These are phyloP conservation scores for Polymixis lichenea DNA, from an alignment of 2,888 invertebrate genomes.

Conservation along the genomic window DNA sequence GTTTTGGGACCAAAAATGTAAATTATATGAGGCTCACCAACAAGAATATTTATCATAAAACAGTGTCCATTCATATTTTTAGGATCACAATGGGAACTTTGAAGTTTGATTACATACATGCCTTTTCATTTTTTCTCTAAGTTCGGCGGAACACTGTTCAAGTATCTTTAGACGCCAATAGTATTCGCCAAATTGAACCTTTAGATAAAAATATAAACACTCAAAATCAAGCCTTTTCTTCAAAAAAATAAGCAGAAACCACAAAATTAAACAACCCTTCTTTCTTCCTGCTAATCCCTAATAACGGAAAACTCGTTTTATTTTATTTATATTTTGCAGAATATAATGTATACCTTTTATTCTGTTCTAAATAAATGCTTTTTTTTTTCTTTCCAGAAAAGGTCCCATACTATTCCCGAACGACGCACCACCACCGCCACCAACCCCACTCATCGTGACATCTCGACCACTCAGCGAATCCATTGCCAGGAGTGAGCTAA, in stretches of 20 bases:
- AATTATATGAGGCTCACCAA: background rate
- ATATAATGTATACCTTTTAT: background rate
- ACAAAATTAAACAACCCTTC: background rate
- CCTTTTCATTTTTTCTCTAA: background rate
- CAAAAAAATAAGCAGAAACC: background rate
- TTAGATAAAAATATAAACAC: too few species aligned
- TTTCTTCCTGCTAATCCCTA: background rate
- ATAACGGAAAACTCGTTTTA: background rate
- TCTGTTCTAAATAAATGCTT: background rate
- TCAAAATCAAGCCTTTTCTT: background rate
- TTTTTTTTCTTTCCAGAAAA: conserved; percentile 75
- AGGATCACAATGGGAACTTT: background rate
- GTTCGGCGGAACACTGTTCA: background rate
- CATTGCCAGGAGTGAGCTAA: conserved; percentile 83
- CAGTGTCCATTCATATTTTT: background rate
- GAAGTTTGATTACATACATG: background rate
- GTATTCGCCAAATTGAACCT: background rate
- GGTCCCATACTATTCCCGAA: conserved; percentile 88
- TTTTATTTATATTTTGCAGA: background rate
- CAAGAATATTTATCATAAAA: background rate
- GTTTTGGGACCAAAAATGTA: too few species aligned
- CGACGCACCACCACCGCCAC: conserved; percentile 80
- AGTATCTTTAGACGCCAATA: background rate
- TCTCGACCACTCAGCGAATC: conserved; percentile 83
- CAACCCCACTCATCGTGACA: conserved; percentile 84